Conservation (phyloP, 2,888 invertebrate species). For the Apamea sordens region DNA sequence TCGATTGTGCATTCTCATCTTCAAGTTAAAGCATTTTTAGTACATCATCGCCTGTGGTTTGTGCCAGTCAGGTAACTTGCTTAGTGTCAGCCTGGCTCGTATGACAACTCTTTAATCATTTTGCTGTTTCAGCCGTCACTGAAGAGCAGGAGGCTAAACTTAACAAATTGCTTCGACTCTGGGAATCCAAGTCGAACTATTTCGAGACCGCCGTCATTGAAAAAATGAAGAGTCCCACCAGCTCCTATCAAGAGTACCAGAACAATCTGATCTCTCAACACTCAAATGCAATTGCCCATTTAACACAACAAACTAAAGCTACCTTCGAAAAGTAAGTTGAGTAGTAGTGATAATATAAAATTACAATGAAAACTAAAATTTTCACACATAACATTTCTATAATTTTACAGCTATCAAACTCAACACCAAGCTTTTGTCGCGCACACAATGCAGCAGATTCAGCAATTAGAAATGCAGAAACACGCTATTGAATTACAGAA, state of each 20-base stretch:
- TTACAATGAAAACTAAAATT: not conserved
- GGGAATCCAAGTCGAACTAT: conserved; percentile 99
- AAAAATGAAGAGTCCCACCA: conserved; percentile 96
- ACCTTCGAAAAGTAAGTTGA: conserved; percentile 93
- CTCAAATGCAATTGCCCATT: conserved; percentile 93
- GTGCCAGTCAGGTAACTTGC: conserved; percentile 87
- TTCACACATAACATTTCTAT: conserved; percentile 4
- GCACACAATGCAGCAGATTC: conserved; percentile 97
- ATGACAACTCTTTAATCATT: conserved; percentile 85
- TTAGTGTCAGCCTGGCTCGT: conserved; percentile 79
- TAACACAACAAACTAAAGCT: conserved; percentile 94
- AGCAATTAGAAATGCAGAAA: conserved; percentile 95
- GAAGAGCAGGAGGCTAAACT: conserved; percentile 97
- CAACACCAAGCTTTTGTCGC: conserved; percentile 98
- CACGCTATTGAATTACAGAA: conserved; percentile 91
- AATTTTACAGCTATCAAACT: conserved; percentile 93
- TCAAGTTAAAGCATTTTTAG: conserved; percentile 83
- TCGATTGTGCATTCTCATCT: conserved; percentile 86
- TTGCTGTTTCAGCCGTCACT: conserved; percentile 92
- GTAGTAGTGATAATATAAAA: not conserved
- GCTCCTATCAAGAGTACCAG: conserved; percentile 97
- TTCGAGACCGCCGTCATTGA: conserved; percentile 95
- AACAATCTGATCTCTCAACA: conserved; percentile 95
- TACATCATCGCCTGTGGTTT: conserved; percentile 85
- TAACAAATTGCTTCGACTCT: conserved; percentile 97